Evolutionary conservation across 2,888 invertebrate species (phyloP), one percentile per base, ranked within the genome.

Genomic region (Spisula subtruncata): DNA sequence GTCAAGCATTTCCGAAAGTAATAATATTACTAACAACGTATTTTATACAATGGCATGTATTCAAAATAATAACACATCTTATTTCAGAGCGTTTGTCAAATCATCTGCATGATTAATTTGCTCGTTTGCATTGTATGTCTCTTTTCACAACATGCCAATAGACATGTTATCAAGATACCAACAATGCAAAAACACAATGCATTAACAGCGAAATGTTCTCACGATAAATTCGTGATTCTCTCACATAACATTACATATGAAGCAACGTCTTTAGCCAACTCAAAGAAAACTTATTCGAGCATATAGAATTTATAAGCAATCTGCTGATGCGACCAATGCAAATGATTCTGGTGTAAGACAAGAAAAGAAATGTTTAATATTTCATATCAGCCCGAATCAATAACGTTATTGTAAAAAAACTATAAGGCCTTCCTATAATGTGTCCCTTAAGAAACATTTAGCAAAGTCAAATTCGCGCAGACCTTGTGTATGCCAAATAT

Each of bases 401-500:
- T n/a, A n/a, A n/a, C n/a, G n/a, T n/a, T n/a, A n/a, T n/a, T n/a
- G n/a, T n/a, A n/a, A n/a, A n/a, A n/a, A n/a, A n/a, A n/a, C n/a
- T n/a, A 85, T 85, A 79, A 25, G 54, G 66, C 71, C 83, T 41
- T 71, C 71, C 25, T 83, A 46, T 83, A 66, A 71, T 66, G 54
- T 12, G 66, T 83, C 71, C 83, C 83, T 66, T 25, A 83, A 71
- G 83, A 71, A 71, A 46, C 66, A 20, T 83, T 71, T 60, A 20
- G 20, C 41, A n/a, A 41, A 60, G 83, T 35, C 35, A 60, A 83
- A 66, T 46, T 66, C 60, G 25, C 46, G 25, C 66, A 25, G 66
- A 66, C 60, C n/a, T 66, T 48, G 83, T 83, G 83, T 54, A 41
- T 83, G 83, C 83, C 83, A 83, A 71, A 66, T 66, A 66, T 83